Evolutionary conservation across 2,113 vertebrate genomes (phyloP), one percentile per base, ranked within the genome.

Genomic region (Ellobius talpinus): DNA sequence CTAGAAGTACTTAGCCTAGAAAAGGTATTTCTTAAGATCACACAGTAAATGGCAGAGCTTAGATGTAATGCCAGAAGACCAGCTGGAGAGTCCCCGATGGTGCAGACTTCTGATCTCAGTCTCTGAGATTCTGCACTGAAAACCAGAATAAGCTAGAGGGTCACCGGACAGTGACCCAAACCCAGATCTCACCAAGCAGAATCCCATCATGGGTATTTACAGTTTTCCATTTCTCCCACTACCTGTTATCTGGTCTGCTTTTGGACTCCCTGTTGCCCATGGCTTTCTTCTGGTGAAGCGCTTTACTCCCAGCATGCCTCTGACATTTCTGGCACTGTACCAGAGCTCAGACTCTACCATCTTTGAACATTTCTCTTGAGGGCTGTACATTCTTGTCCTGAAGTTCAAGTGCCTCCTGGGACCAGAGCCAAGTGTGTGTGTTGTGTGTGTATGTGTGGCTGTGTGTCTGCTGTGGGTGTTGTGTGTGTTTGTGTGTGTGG

Each of bases 301-400:
- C 95, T 92, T 2, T 84, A 84, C 87, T 84, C 85, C 72, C 66
- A 90, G 88, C 19, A 88, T 77, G 61, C 45, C 14, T 79, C 70
- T 50, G 74, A 73, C 63, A 45, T 19, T 74, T n/a, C 61, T 55
- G 42, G 86, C 42, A 2, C 0, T 0, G 78, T 23, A 3, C 21
- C 93, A 23, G 68, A 23, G 13, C 42, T 39, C 42, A 2, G 13
- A 45, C 23, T n/a, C 11, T 9, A 9, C 23, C 0, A 1, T 39
- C 72, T 45, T 61, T 4, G 6, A 31, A 31, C 12, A 13, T 86
- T 89, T 70, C 31, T 45, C 47, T 42, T 39, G 73, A 79, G 0
- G 10, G 24, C 77, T 0, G 0, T 23, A 21, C 1, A 17, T 19
- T 26, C 31, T 1, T 63, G 39, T 19, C 61, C 50, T 90, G 19